A percentile compares a stretch with the other conserved stretches of the same genome.
Evolutionary conservation across 2,113 vertebrate species (phyloP).

Genomic region (Pterophyllum scalare): DNA sequence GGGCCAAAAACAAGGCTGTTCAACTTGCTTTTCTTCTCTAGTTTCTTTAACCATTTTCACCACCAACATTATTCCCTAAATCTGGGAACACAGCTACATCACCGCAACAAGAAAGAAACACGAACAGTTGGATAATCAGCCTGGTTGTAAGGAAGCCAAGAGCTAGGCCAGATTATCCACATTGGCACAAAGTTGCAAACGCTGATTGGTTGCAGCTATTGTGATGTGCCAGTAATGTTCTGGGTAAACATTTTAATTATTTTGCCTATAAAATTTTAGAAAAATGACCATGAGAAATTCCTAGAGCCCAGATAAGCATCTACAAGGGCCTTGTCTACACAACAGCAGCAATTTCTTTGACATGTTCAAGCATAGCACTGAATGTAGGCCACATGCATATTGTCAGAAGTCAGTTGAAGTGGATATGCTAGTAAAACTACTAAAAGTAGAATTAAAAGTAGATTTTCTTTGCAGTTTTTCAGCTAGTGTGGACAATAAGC

Average conservation of each 20-base stretch:
- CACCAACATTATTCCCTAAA: neutral
- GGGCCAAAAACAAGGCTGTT: neutral
- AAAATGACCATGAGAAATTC: neutral
- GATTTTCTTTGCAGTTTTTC: neutral
- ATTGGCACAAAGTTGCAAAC: neutral
- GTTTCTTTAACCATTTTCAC: neutral
- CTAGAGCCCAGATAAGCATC: neutral
- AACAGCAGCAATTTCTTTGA: neutral
- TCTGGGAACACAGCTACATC: neutral
- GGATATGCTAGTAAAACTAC: neutral
- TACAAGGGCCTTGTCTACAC: neutral
- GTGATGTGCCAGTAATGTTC: constrained; percentile 2
- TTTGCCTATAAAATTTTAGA: neutral
- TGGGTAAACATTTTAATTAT: neutral
- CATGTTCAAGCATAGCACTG: accelerated
- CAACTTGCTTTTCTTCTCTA: accelerated
- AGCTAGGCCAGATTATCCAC: constrained; percentile 10
- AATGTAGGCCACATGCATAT: neutral
- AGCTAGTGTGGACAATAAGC: neutral
- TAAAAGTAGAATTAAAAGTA: accelerated
- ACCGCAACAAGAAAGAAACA: neutral
- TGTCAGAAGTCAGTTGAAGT: neutral
- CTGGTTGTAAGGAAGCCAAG: neutral
- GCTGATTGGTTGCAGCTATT: neutral
- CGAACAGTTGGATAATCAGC: constrained; percentile 7